A percentile compares a stretch with the other conserved stretches of the same genome.
Evolutionary conservation across 2,888 invertebrate genomes (phyloP).

Genomic region (Amitus sp.): DNA sequence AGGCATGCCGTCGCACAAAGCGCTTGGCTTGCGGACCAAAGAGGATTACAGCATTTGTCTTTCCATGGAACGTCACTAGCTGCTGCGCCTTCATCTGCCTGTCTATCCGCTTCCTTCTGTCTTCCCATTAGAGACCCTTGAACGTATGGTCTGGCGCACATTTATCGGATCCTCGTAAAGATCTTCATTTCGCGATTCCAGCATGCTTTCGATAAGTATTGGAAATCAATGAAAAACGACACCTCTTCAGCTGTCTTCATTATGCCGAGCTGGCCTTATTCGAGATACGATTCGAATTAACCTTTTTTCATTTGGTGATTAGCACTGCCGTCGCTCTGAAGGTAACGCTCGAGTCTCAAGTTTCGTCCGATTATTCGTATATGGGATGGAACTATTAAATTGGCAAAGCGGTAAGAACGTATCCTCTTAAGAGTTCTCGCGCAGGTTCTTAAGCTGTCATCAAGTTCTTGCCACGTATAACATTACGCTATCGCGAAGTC

Average conservation of each 20-base stretch:
- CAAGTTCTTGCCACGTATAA: slow-evolving; percentile 57
- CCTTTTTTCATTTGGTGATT: not conserved
- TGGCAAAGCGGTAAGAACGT: slow-evolving; percentile 50
- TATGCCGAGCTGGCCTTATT: no score
- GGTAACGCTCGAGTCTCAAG: slow-evolving; percentile 36
- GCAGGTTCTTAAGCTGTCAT: slow-evolving; percentile 64
- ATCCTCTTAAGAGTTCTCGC: slow-evolving; percentile 56
- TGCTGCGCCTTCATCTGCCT: slow-evolving; percentile 49
- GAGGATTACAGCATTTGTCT: slow-evolving; percentile 64
- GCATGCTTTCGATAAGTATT: no score
- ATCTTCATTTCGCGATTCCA: no score
- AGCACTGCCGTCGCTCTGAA: slow-evolving; percentile 10
- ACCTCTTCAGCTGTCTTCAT: no score
- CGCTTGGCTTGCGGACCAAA: slow-evolving; percentile 63
- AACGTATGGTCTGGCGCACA: no score
- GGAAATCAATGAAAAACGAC: no score
- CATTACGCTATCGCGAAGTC: slow-evolving; percentile 49
- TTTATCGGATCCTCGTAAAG: no score
- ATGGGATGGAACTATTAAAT: slow-evolving; percentile 56
- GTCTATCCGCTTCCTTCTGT: slow-evolving; percentile 34
- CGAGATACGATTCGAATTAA: not conserved
- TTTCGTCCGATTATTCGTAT: slow-evolving; percentile 54
- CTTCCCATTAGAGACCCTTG: slow-evolving; percentile 26
- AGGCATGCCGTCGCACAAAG: slow-evolving; percentile 59
- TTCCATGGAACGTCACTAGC: slow-evolving; percentile 47